These are phyloP conservation scores for Atrina japonica DNA, from an alignment of 2,888 invertebrate species.

Conservation along the genomic window DNA sequence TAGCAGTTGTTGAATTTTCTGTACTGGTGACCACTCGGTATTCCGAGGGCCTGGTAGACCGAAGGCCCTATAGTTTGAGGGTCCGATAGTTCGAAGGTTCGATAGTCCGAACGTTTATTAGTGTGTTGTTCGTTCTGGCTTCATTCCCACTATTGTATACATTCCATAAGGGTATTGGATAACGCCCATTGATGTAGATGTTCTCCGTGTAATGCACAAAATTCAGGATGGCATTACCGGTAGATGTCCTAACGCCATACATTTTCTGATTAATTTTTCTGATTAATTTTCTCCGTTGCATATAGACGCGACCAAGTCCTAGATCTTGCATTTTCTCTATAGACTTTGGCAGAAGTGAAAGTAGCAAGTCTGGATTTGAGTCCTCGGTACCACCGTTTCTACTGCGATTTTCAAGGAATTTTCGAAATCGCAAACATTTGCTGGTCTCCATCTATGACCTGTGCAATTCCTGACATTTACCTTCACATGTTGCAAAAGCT, in stretches of 20 bases:
- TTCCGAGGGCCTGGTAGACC: no score
- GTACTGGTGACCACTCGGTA: no score
- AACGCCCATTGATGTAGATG: no score
- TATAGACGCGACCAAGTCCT: neutral
- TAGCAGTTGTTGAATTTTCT: no score
- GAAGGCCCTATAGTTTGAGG: no score
- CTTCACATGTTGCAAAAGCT: neutral
- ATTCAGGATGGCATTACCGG: no score
- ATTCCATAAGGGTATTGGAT: no score
- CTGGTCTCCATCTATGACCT: slow-evolving; percentile 2
- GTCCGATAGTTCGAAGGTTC: no score
- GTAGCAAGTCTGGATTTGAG: neutral
- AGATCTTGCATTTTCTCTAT: neutral
- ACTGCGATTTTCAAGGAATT: neutral
- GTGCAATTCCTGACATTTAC: neutral
- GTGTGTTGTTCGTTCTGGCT: no score
- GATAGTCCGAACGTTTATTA: no score
- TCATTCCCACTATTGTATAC: no score
- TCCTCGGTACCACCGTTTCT: neutral
- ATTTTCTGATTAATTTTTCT: neutral
- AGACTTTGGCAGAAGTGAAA: neutral
- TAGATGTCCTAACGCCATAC: neutral
- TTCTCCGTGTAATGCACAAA: no score
- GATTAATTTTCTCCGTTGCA: neutral
- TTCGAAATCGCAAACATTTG: neutral